Conservation (phyloP, 2,113 vertebrate genomes). For the Zingel zingel region DNA sequence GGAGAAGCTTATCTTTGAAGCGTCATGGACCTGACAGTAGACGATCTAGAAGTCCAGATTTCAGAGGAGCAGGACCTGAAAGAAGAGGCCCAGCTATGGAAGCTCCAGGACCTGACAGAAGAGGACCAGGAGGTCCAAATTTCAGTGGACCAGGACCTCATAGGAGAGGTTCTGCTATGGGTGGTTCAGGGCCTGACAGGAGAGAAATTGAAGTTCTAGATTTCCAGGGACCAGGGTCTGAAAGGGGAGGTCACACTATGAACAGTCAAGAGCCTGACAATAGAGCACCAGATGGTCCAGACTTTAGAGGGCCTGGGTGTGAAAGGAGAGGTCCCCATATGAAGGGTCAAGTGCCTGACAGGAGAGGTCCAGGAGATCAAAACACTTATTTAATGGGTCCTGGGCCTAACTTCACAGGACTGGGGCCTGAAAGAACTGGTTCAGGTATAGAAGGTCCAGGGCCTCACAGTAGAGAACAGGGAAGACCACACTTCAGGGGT, state of each 20-base stretch:
- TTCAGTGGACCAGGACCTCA: no score
- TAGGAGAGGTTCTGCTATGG: no score
- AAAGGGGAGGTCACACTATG: constrained; percentile 5
- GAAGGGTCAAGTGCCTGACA: neutral
- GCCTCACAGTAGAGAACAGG: constrained; percentile 11
- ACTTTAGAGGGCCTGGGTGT: constrained; percentile 10
- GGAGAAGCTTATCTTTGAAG: no score
- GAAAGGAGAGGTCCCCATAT: constrained; percentile 19
- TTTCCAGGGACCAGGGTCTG: neutral
- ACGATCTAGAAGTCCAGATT: no score
- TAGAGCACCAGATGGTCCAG: constrained; percentile 19
- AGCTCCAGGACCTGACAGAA: no score
- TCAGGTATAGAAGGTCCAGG: constrained; percentile 4
- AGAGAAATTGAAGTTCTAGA: no score
- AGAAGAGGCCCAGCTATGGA: no score
- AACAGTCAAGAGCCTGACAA: constrained; percentile 16
- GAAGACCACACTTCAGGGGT: constrained; percentile 18
- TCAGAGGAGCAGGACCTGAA: no score
- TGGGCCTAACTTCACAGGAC: constrained; percentile 2
- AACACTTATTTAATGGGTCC: neutral
- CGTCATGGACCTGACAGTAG: no score
- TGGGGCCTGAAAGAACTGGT: constrained; percentile 25
- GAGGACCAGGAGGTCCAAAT: no score
- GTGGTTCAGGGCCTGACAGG: no score
- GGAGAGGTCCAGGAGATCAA: constrained; percentile 16